Evolutionary conservation across 2,888 invertebrate genomes (phyloP).

Genomic region (Pedicia rivosa): DNA sequence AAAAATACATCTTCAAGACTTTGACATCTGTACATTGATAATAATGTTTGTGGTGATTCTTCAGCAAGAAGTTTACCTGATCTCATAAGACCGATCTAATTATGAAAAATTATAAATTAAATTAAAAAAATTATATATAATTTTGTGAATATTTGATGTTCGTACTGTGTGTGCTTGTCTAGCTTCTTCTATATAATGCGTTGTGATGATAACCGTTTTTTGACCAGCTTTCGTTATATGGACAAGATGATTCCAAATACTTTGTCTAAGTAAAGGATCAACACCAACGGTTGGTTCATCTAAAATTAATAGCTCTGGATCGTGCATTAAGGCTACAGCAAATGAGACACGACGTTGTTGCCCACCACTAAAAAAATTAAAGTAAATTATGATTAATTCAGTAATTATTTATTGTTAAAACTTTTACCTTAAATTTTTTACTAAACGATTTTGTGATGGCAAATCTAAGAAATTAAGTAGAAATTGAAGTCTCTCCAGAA

Average conservation of each 20-base stretch:
- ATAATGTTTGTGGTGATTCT: slow-evolving; percentile 69
- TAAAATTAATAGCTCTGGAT: slow-evolving; percentile 77
- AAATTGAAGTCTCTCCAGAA: slow-evolving; percentile 66
- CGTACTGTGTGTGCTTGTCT: slow-evolving; percentile 75
- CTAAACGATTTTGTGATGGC: slow-evolving; percentile 67
- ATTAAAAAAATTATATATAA: slow-evolving; percentile 4
- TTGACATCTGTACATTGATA: slow-evolving; percentile 68
- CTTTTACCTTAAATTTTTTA: slow-evolving; percentile 64
- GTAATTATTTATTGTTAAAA: too few species aligned
- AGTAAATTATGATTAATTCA: too few species aligned
- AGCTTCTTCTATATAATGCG: slow-evolving; percentile 94
- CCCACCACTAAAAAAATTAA: too few species aligned
- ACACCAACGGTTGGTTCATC: slow-evolving; percentile 91
- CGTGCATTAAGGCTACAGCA: slow-evolving; percentile 83
- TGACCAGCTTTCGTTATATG: slow-evolving; percentile 77
- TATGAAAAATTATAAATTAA: slow-evolving; percentile 15
- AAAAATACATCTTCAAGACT: slow-evolving; percentile 87
- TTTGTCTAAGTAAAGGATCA: slow-evolving; percentile 75
- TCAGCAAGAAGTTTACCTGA: slow-evolving; percentile 82
- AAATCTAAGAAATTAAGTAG: slow-evolving; percentile 79
- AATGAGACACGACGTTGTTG: slow-evolving; percentile 84
- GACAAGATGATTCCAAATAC: slow-evolving; percentile 89
- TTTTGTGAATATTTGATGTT: slow-evolving; percentile 12
- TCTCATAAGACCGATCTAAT: slow-evolving; percentile 91
- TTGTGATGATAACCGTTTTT: slow-evolving; percentile 83